These are phyloP conservation scores for Microcebus lehilahytsara DNA, from an alignment of 2,113 vertebrate genomes.

Conservation along the genomic window DNA sequence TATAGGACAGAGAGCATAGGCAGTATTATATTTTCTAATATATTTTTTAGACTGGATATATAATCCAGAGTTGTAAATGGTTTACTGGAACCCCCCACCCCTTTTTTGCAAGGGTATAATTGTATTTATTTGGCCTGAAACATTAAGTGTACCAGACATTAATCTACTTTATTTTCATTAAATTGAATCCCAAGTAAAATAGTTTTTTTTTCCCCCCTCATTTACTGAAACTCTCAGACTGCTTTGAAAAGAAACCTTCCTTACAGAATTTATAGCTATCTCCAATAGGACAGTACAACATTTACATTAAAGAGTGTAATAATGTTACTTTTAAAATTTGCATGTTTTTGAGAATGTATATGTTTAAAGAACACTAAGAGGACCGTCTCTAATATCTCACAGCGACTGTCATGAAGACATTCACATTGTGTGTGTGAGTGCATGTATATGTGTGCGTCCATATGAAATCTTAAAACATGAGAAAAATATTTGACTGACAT, in stretches of 20 bases:
- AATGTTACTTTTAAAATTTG: background rate
- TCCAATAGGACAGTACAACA: background rate
- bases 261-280: background rate
- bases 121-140: constrained; percentile 60
- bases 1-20: constrained; percentile 67
- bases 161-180: constrained; percentile 61
- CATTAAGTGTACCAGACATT: background rate
- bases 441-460: background rate
- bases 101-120: constrained; percentile 41
- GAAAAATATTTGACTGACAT: background rate
- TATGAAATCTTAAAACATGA: background rate
- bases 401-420: background rate
- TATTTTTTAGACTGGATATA: background rate
- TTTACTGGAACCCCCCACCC: background rate
- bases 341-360: background rate
- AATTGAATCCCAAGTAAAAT: constrained; percentile 37
- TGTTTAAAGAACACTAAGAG: background rate
- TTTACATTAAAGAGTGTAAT: background rate
- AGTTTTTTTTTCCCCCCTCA: constrained; percentile 10
- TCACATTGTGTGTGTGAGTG: background rate
- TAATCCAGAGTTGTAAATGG: constrained; percentile 45
- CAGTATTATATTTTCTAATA: constrained; percentile 62
- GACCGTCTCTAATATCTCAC: background rate
- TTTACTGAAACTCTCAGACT: constrained; percentile 41
- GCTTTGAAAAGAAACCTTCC: constrained; percentile 24